Base-by-base conservation (phyloP, 2,113 vertebrate genomes). In the Phylloscopus trochiloides region DNA sequence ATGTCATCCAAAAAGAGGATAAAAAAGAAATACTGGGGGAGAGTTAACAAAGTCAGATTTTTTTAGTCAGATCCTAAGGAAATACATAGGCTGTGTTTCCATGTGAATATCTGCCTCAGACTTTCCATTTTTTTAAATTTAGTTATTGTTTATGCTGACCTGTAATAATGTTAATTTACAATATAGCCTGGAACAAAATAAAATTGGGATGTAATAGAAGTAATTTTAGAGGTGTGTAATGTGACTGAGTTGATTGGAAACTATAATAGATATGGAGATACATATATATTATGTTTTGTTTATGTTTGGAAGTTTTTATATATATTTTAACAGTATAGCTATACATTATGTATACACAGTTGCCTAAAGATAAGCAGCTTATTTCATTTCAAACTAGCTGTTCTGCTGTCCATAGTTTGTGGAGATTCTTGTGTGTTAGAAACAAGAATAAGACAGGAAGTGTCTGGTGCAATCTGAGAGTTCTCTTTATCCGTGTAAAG, bases 21-120 rank as follows among this genome's bases (percentile, higher is more conserved):
- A 5, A 63, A 54, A 47, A 40, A 34, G 1, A 18, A 1, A 28
- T 34, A 76, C 7, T 21, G 9, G 2, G 13, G 4, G 5, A 54
- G 24, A 54, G 43, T 47, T 74, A 50, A 26, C 10, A 68, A 77
- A 78, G 51, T 67, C 12, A 43, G 5, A 21, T 34, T 71, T 85
- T 82, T 90, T 76, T 2, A 47, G 24, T 79, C 21, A 40, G 9
- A 63, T n/a, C 17, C 19, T 48, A 42, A 73, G 40, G 63, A 79
- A 92, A 22, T 6, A 25, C 10, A 4, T 58, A 40, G 12, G 11
- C 8, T 71, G 1, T 88, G 29, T 43, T 94, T 88, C 24, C 20
- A 25, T 9, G 1, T 71, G 38, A 26, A 62, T 26, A 74, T 47
- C 67, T 26, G 31, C 26, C 40, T 82, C 43, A 71, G 62, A 38